phyloP scores from a whole-genome alignment of 1,140 invertebrate species.

The Caenorhabditis inopinata region DNA sequence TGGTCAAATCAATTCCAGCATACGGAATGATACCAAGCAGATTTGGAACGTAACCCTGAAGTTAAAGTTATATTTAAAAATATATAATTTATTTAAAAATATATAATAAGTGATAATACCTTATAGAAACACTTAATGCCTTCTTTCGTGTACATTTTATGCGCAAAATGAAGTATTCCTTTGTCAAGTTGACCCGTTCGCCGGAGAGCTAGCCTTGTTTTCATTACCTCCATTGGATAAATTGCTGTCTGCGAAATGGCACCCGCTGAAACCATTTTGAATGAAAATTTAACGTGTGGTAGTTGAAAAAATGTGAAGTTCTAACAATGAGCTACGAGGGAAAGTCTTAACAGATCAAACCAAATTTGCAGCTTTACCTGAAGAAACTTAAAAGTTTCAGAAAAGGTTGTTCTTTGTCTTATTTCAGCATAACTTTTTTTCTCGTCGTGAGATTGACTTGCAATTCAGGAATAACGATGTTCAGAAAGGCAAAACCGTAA shows the following conservation, averaged over 20 bases:
- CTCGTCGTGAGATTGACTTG: too few species aligned
- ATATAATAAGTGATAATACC: too few species aligned
- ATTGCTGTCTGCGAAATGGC: conserved; percentile 91
- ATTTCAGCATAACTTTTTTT: too few species aligned
- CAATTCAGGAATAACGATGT: too few species aligned
- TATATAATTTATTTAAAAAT: background rate
- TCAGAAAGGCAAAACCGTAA: too few species aligned
- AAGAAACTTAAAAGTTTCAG: too few species aligned
- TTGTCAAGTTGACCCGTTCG: conserved; percentile 85
- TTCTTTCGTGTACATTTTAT: conserved; percentile 82
- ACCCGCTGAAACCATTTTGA: conserved; percentile 76
- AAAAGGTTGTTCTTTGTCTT: too few species aligned
- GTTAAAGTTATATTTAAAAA: background rate
- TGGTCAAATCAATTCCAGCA: conserved; percentile 94
- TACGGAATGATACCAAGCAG: conserved; percentile 96
- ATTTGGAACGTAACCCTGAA: conserved; percentile 79
- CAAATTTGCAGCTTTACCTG: too few species aligned
- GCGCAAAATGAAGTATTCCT: conserved; percentile 83
- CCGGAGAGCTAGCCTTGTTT: conserved; percentile 89
- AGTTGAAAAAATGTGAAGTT: background rate
- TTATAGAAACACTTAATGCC: conserved; percentile 84
- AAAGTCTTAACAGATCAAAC: too few species aligned
- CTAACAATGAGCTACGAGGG: too few species aligned
- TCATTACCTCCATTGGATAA: conserved; percentile 93
- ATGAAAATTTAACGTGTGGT: background rate